Conservation (phyloP, 2,888 invertebrate genomes). For the Podabrus alpinus region DNA sequence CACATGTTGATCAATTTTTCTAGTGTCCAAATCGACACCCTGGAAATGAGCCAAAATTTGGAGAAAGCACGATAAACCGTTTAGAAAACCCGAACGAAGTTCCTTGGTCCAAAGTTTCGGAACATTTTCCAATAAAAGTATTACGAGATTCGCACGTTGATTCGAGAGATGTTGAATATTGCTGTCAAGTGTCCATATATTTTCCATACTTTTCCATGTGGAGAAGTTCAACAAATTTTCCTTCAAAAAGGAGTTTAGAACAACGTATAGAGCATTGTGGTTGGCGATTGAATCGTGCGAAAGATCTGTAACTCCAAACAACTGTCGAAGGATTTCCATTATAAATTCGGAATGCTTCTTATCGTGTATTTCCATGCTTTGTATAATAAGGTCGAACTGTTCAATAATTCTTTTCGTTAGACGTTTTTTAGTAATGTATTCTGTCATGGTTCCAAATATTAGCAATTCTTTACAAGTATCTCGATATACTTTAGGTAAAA, state of each 20-base stretch:
- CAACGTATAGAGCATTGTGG: constrained; percentile 86
- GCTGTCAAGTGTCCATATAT: constrained; percentile 72
- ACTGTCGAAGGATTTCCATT: constrained; percentile 91
- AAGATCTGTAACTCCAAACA: constrained; percentile 93
- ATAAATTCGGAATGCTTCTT: constrained; percentile 96
- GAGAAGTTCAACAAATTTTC: constrained; percentile 82
- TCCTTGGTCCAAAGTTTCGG: constrained; percentile 83
- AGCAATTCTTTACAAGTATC: constrained; percentile 92
- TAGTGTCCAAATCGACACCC: constrained; percentile 78
- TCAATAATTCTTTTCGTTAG: constrained; percentile 87
- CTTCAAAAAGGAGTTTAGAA: constrained; percentile 88
- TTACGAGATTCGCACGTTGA: constrained; percentile 87
- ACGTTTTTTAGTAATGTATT: constrained; percentile 88
- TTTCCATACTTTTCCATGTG: constrained; percentile 68
- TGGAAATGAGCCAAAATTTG: constrained; percentile 90
- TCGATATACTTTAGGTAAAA: constrained; percentile 93
- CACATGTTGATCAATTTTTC: constrained; percentile 94
- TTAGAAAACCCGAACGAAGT: constrained; percentile 82
- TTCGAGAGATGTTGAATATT: constrained; percentile 86
- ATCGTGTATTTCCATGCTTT: constrained; percentile 94
- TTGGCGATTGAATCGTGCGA: constrained; percentile 89
- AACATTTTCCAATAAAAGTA: constrained; percentile 82
- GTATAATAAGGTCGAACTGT: constrained; percentile 80
- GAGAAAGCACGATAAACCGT: constrained; percentile 80
- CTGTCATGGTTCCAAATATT: constrained; percentile 88